Conservation (phyloP, 23 tunicate genomes). For the Oikopleura dioica region DNA sequence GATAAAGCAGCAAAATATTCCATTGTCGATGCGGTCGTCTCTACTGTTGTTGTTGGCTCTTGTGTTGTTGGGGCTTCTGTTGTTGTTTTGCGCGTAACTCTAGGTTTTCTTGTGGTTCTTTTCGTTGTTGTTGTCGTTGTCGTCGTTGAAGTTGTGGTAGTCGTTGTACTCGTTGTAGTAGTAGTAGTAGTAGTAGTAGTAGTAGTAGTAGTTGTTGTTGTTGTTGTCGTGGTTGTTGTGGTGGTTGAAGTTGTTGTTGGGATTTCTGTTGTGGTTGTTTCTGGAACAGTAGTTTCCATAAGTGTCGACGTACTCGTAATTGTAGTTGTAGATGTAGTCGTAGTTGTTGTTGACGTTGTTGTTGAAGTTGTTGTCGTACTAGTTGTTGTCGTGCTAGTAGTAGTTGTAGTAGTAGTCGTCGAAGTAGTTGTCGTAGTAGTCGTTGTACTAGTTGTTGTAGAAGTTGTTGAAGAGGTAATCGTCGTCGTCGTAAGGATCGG, state of each 20-base stretch:
- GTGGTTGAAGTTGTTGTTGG: slow-evolving; percentile 4
- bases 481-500: background rate
- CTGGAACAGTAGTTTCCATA: background rate
- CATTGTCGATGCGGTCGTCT: background rate
- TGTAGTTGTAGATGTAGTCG: background rate
- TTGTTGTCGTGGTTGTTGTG: background rate
- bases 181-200: background rate
- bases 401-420: background rate
- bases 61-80: background rate
- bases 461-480: background rate
- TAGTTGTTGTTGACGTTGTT: background rate
- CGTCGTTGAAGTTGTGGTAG: background rate
- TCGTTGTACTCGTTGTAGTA: background rate
- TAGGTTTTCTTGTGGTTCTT: background rate
- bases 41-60: background rate
- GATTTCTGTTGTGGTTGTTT: background rate
- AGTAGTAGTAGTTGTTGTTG: background rate
- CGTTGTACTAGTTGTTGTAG: background rate
- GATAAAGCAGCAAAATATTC: too few relatives aligned
- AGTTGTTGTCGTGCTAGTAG: background rate
- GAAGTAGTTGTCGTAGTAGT: background rate
- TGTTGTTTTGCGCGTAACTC: background rate
- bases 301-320: background rate
- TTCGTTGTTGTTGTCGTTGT: background rate
- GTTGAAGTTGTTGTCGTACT: background rate